Base-by-base conservation (phyloP, 2,888 invertebrate species). In the Mythimna ferrago region DNA sequence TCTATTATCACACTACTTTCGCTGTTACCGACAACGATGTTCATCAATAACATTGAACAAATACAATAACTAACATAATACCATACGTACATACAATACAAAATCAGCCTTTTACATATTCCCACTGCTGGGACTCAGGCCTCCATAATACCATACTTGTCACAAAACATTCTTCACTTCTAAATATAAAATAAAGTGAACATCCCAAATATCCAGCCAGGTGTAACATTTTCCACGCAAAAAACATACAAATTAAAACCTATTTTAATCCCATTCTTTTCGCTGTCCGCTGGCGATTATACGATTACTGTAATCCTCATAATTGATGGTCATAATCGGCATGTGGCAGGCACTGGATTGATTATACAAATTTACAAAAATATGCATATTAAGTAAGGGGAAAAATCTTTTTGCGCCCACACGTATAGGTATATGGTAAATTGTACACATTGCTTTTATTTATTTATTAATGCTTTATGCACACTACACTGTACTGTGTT, bases 281-380 rank as follows among this genome's bases (percentile, higher is more conserved):
- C 14, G 56, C 60, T 73, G 75, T 72, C 56, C 72, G 62, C 21
- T 57, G 41, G 60, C 56, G 86, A 83, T 85, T 85, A 86, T 73
- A 53, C 51, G 83, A 73, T 85, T 71, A 77, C 61, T 67, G 69
- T 81, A 80, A 83, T 80, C 83, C 81, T 21, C 62, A 62, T 80
- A 84, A 86, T 82, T 84, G 83, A 81, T 82, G 84, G 71, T 66
- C 73, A 70, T 86, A 79, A 79, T 82, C 81, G 67, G 77, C 58
- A 76, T 76, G 68, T 76, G 78, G 48, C 82, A 80, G 66, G 38
- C 70, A 51, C 66, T 70, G 76, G 65, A 84, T 83, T 83, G 83
- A 85, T 83, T 86, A 83, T 76, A 78, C 82, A 80, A 82, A 84
- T 84, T 84, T 80, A 78, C 81, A 84, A 82, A 87, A 90, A 86